Percentiles rank a stretch among this genome's conserved stretches.
Evolutionary conservation across 2,888 invertebrate species (phyloP).

Genomic region (Tetheella fluctuosa): DNA sequence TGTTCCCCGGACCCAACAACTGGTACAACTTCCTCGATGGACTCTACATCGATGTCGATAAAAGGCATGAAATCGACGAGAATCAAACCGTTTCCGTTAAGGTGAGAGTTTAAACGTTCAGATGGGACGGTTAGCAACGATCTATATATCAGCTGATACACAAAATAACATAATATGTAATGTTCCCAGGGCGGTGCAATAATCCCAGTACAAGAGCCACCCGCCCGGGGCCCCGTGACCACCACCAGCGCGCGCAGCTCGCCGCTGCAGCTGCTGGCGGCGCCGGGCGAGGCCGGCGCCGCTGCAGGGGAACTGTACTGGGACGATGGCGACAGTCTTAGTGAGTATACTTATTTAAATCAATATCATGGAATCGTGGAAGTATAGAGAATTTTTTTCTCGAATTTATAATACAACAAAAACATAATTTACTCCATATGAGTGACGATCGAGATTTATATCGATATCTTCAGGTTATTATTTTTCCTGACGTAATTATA

Average conservation of each 20-base stretch:
- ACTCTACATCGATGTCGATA: slow-evolving; percentile 41
- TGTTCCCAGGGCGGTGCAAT: slow-evolving; percentile 90
- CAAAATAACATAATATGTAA: too few relatives aligned
- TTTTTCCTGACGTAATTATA: too few relatives aligned
- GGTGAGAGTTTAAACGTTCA: not conserved
- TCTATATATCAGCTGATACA: too few relatives aligned
- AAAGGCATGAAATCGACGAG: slow-evolving; percentile 64
- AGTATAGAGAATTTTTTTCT: too few relatives aligned
- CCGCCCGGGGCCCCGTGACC: slow-evolving; percentile 57
- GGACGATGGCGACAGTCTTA: slow-evolving; percentile 92
- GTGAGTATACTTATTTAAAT: slow-evolving; percentile 68
- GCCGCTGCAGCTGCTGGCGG: slow-evolving; percentile 86
- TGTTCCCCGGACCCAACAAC: slow-evolving; percentile 85
- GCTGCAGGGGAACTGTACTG: slow-evolving; percentile 89
- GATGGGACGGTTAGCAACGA: too few relatives aligned
- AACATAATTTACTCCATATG: too few relatives aligned
- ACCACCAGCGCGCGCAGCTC: slow-evolving; percentile 86
- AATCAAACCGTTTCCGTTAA: slow-evolving; percentile 85
- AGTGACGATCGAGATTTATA: too few relatives aligned
- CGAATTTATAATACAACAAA: too few relatives aligned
- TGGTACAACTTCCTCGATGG: slow-evolving; percentile 87
- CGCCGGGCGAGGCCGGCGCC: slow-evolving; percentile 74
- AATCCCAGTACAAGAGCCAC: slow-evolving; percentile 87
- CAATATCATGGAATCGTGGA: too few relatives aligned
- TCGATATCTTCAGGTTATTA: too few relatives aligned